Conservation (phyloP, 2,113 vertebrate species). For the Proterorhinus semilunaris region DNA sequence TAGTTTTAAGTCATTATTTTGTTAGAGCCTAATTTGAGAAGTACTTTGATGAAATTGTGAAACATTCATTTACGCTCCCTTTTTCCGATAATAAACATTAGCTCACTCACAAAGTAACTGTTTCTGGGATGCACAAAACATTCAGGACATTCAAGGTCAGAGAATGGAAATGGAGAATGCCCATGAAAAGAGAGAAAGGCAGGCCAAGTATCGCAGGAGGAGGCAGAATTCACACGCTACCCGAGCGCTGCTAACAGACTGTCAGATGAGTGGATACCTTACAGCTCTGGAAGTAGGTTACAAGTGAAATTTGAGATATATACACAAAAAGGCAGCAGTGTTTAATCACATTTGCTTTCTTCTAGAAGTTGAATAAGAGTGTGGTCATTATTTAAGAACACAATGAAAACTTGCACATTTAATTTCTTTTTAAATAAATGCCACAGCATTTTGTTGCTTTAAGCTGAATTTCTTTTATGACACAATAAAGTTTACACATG, state of each 20-base stretch:
- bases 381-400: not conserved
- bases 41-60: conserved; percentile 1
- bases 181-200: conserved; percentile 48
- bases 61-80: not conserved
- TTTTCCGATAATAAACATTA: not conserved
- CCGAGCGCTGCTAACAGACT: conserved; percentile 29
- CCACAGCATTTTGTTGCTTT: too few relatives aligned
- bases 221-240: conserved; percentile 43
- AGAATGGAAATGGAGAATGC: conserved; percentile 45
- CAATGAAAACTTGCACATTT: too few relatives aligned
- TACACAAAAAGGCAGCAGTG: conserved; percentile 5
- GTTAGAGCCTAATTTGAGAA: conserved; percentile 9
- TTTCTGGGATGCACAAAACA: conserved; percentile 4
- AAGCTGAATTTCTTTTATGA: too few relatives aligned
- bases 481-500: too few relatives aligned
- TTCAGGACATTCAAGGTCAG: conserved; percentile 25
- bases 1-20: too few relatives aligned
- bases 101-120: not conserved
- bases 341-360: conserved; percentile 1
- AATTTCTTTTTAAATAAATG: too few relatives aligned
- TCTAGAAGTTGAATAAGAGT: not conserved
- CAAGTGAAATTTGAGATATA: conserved; percentile 21
- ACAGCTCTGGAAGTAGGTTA: conserved; percentile 31
- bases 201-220: conserved; percentile 35
- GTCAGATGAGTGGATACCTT: conserved; percentile 30